These are phyloP conservation scores for Ciconia nigra DNA, from an alignment of 2,797 vertebrate species.

Conservation along the genomic window DNA sequence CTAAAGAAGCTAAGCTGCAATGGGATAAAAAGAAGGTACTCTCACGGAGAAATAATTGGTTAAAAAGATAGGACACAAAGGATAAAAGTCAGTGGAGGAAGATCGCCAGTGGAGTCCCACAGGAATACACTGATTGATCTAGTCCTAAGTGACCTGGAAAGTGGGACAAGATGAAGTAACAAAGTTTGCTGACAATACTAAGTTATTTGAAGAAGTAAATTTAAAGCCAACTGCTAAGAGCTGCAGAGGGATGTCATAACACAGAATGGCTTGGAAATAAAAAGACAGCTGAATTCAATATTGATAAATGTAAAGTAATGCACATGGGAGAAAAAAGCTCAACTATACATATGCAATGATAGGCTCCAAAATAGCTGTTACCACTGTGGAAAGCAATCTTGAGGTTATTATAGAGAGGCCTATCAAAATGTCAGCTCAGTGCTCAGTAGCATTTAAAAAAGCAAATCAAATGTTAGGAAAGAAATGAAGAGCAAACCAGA, in stretches of 20 bases:
- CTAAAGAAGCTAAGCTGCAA: not conserved
- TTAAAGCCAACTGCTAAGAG: conserved; percentile 12
- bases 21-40: not conserved
- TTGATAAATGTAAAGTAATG: conserved; percentile 43
- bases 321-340: not conserved
- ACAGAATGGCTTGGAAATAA: conserved; percentile 22
- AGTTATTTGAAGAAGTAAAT: not conserved
- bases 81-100: not conserved
- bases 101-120: not conserved
- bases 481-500: not conserved
- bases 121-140: not conserved
- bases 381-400: not conserved
- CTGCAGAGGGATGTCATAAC: not conserved
- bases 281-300: conserved; percentile 32
- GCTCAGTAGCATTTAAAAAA: conserved; percentile 12
- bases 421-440: conserved; percentile 10
- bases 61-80: not conserved
- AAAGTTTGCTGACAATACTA: not conserved
- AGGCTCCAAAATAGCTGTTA: not conserved
- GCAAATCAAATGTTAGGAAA: not conserved
- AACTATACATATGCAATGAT: not conserved
- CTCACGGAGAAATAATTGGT: not conserved
- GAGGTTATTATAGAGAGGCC: not conserved
- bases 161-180: not conserved
- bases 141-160: not conserved